These are phyloP conservation scores for Blennius ocellaris DNA, from an alignment of 2,113 vertebrate genomes.

Conservation along the genomic window DNA sequence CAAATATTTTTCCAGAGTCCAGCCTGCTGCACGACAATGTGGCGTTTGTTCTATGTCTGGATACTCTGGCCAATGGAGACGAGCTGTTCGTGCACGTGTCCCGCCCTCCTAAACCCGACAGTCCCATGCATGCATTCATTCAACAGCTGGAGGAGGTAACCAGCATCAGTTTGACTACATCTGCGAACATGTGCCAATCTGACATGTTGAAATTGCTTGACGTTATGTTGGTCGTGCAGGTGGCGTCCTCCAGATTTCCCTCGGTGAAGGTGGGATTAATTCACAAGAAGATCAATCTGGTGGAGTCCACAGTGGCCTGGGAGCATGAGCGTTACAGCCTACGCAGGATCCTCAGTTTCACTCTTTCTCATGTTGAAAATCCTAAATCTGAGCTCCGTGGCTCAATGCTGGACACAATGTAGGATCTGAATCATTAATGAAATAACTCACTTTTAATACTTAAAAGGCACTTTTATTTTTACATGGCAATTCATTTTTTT, in stretches of 20 bases:
- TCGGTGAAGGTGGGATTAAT: conserved; percentile 79
- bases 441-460: neutral
- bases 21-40: conserved; percentile 86
- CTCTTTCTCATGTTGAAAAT: conserved; percentile 82
- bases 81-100: conserved; percentile 84
- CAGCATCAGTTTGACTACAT: neutral
- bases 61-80: conserved; percentile 81
- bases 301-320: conserved; percentile 81
- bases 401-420: conserved; percentile 83
- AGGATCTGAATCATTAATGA: neutral
- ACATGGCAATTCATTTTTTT: neutral
- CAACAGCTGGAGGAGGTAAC: conserved; percentile 80
- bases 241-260: conserved; percentile 79
- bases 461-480: neutral
- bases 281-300: conserved; percentile 86
- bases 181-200: neutral
- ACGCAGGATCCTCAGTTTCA: conserved; percentile 82
- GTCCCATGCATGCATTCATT: conserved; percentile 75
- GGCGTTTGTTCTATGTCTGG: conserved; percentile 84
- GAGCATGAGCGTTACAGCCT: conserved; percentile 85
- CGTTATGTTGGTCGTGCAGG: conserved; percentile 59
- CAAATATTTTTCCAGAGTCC: conserved; percentile 72
- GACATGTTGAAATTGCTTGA: neutral
- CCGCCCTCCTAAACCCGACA: conserved; percentile 77
- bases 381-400: conserved; percentile 78